A percentile compares a stretch with the other conserved stretches of the same genome.
Evolutionary conservation across 2,797 vertebrate genomes (phyloP).

Genomic region (Scolopax rusticola): DNA sequence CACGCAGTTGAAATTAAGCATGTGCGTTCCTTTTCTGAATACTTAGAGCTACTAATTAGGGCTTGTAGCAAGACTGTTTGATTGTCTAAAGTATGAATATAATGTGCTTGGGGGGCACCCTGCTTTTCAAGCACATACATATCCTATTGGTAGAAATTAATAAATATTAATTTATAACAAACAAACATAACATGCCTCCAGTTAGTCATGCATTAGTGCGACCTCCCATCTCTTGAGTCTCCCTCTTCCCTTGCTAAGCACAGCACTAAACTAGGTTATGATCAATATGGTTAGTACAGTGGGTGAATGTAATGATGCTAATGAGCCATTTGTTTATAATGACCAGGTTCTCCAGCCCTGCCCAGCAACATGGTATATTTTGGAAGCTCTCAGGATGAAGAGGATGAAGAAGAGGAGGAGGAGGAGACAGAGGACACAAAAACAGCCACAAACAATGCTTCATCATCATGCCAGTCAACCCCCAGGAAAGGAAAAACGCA

Average conservation of each 20-base stretch:
- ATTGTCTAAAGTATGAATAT: constrained; percentile 25
- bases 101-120: not conserved
- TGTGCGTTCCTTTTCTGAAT: constrained; percentile 21
- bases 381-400: constrained; percentile 97
- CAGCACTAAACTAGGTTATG: not conserved
- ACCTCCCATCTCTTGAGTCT: not conserved
- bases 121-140: not conserved
- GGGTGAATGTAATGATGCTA: constrained; percentile 9
- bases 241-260: not conserved
- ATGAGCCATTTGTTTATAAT: constrained; percentile 37
- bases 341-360: constrained; percentile 92
- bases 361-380: constrained; percentile 97
- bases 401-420: constrained; percentile 91
- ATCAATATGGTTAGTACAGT: not conserved
- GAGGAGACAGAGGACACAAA: constrained; percentile 86
- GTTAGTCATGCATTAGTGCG: not conserved
- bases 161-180: not conserved
- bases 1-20: not conserved
- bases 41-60: constrained; percentile 36
- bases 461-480: constrained; percentile 96
- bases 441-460: constrained; percentile 83
- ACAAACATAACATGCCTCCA: not conserved
- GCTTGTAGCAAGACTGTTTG: not conserved
- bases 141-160: not conserved
- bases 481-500: constrained; percentile 94